A percentile compares a stretch with the other conserved stretches of the same genome.
Conservation (phyloP, 2,113 vertebrate species). For the Protomyctophum bolini region DNA sequence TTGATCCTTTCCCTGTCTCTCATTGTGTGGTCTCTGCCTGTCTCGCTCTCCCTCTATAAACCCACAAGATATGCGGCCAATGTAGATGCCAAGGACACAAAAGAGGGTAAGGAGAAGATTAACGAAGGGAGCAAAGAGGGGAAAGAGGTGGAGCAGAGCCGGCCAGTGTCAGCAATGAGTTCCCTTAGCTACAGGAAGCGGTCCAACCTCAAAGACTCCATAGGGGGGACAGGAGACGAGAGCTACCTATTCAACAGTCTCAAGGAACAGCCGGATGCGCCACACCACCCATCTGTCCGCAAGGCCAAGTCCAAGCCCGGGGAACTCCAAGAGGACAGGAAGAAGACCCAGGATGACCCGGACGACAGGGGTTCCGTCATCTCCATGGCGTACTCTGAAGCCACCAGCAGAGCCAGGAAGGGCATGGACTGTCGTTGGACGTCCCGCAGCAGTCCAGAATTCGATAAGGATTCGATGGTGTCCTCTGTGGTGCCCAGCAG, state of each 20-base stretch:
- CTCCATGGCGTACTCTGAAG: slow-evolving; percentile 84
- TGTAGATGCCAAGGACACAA: slow-evolving; percentile 71
- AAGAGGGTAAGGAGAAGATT: slow-evolving; percentile 73
- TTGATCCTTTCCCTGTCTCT: slow-evolving; percentile 10
- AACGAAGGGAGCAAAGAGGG: slow-evolving; percentile 69
- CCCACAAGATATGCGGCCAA: slow-evolving; percentile 76
- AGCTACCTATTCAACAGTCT: slow-evolving; percentile 88
- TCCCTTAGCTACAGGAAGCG: slow-evolving; percentile 97
- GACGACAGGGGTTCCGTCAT: slow-evolving; percentile 82
- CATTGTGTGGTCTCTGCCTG: slow-evolving; percentile 33
- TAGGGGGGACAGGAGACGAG: slow-evolving; percentile 88
- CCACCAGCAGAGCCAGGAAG: slow-evolving; percentile 79
- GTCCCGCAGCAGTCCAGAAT: slow-evolving; percentile 77
- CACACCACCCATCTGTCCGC: slow-evolving; percentile 80
- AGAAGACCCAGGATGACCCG: slow-evolving; percentile 68
- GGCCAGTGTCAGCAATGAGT: slow-evolving; percentile 88
- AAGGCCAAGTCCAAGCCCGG: slow-evolving; percentile 74
- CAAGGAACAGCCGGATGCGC: slow-evolving; percentile 82
- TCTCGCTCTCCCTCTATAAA: slow-evolving; percentile 14
- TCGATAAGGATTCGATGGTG: slow-evolving; percentile 81
- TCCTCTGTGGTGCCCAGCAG: slow-evolving; percentile 84
- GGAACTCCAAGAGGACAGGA: slow-evolving; percentile 72
- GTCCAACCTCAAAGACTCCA: slow-evolving; percentile 89
- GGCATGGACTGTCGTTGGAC: slow-evolving; percentile 89
- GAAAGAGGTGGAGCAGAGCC: slow-evolving; percentile 81